Evolutionary conservation across 2,113 vertebrate species (phyloP), one percentile per base, ranked within the genome.

Genomic region (Ictidomys tridecemlineatus): DNA sequence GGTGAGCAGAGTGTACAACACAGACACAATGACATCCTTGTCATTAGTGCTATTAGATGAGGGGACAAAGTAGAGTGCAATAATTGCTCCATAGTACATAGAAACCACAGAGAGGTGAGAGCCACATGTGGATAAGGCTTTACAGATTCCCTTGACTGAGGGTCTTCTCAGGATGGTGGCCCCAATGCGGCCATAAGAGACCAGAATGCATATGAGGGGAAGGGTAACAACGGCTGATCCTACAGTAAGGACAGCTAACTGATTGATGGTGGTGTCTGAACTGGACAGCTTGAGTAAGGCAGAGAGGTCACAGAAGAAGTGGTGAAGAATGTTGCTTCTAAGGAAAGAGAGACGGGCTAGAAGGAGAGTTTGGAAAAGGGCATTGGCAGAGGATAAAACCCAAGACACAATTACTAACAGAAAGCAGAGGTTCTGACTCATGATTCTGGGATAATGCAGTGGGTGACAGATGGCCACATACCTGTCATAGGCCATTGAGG

Each of bases 221-320:
- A 91, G 3, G 5, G 63, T 63, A 2, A 96, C 93, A 8, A 95
- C 61, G 2, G 77, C 8, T n/a, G 37, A 70, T 17, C 91, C 96
- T 26, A 90, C 90, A 12, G 88, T 72, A n/a, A 97, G 74, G 11
- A 97, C 96, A 0, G 93, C 45, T 4, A 97, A 32, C 2, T 95
- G 93, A 72, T 95, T 97, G 53, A 69, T 82, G 13, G 93, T 72
- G 2, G 97, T 98, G 1, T 98, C 97, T 85, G 97, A 97, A 45
- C 85, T 96, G 78, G 97, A 98, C 18, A 98, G 69, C 72, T 97
- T 96, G 3, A 98, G 65, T 32, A 98, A 95, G 32, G 95, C 72
- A 5, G 93, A 94, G 2, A 98, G 96, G 30, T 98, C 98, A 91
- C 96, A 98, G 93, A 98, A 97, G 48, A 97, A 98, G 17, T 98